These are phyloP conservation scores for Petromus typicus DNA, from an alignment of 2,113 vertebrate species.

Conservation along the genomic window DNA sequence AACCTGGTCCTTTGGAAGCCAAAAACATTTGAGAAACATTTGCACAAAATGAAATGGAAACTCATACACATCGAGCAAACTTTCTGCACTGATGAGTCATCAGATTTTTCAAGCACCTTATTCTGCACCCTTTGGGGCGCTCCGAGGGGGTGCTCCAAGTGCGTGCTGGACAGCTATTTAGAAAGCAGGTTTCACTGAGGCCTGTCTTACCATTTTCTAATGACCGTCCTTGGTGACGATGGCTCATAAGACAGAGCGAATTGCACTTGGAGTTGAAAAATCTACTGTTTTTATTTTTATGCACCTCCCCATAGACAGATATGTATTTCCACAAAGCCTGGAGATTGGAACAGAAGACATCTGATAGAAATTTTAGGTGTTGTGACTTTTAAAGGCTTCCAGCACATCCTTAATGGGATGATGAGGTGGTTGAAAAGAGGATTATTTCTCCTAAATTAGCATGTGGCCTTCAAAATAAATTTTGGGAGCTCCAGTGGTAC, in stretches of 20 bases:
- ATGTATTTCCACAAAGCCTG: background rate
- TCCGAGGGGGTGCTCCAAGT: too few species aligned
- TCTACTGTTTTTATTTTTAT: slow-evolving; percentile 6
- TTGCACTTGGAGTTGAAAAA: slow-evolving; percentile 49
- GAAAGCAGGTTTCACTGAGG: slow-evolving; percentile 23
- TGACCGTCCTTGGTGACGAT: background rate
- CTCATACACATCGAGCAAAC: background rate
- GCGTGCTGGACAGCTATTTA: slow-evolving; percentile 9
- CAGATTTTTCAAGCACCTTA: slow-evolving; percentile 18
- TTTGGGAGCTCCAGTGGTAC: too few species aligned
- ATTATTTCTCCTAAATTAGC: slow-evolving; percentile 55
- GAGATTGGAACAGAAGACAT: slow-evolving; percentile 12
- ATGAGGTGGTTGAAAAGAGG: background rate
- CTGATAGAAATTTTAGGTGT: background rate
- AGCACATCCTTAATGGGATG: background rate
- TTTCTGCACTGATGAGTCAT: slow-evolving; percentile 45
- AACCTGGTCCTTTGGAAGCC: slow-evolving; percentile 24
- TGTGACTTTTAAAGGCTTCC: slow-evolving; percentile 42
- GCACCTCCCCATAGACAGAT: background rate
- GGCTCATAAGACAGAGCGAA: background rate
- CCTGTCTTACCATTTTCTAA: slow-evolving; percentile 15
- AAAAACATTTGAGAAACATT: slow-evolving; percentile 49
- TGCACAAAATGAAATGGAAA: slow-evolving; percentile 53
- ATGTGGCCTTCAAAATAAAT: slow-evolving; percentile 53
- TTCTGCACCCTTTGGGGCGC: slow-evolving; percentile 27